These are phyloP conservation scores for Tetramorium alpestre DNA, from an alignment of 1,140 invertebrate genomes.

Conservation along the genomic window DNA sequence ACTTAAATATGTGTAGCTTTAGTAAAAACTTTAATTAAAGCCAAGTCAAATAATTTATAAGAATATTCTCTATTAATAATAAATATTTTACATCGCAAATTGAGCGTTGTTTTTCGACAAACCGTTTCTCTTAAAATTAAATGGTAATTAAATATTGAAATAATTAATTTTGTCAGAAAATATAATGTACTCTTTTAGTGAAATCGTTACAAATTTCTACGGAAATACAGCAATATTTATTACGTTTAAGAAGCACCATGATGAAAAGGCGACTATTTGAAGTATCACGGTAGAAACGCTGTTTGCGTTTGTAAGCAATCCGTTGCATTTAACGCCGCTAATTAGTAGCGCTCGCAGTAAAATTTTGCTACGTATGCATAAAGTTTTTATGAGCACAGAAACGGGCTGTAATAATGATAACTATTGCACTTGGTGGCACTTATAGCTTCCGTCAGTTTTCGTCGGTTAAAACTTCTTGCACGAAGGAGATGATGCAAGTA, in stretches of 20 bases:
- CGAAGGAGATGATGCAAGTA: slow-evolving; percentile 19
- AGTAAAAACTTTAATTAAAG: background rate
- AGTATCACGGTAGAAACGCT: background rate
- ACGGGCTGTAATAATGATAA: slow-evolving; percentile 43
- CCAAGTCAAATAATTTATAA: background rate
- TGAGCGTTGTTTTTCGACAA: background rate
- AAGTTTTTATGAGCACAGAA: slow-evolving; percentile 41
- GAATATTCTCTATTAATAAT: background rate
- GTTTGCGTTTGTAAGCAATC: background rate
- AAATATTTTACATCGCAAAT: background rate
- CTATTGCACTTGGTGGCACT: slow-evolving; percentile 46
- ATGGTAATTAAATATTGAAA: background rate
- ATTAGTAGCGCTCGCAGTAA: slow-evolving; percentile 26
- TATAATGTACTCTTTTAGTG: background rate
- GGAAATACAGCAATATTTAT: background rate
- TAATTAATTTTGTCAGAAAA: background rate
- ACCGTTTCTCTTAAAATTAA: background rate
- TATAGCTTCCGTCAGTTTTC: slow-evolving; percentile 26
- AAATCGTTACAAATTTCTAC: background rate
- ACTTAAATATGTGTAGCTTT: background rate
- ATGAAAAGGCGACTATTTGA: background rate
- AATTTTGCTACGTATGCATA: slow-evolving; percentile 37
- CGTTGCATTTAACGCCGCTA: slow-evolving; percentile 21
- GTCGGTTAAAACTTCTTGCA: slow-evolving; percentile 48
- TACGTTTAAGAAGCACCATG: background rate